These are phyloP conservation scores for Pyxicephalus adspersus DNA, from an alignment of 2,113 vertebrate species.

Conservation along the genomic window DNA sequence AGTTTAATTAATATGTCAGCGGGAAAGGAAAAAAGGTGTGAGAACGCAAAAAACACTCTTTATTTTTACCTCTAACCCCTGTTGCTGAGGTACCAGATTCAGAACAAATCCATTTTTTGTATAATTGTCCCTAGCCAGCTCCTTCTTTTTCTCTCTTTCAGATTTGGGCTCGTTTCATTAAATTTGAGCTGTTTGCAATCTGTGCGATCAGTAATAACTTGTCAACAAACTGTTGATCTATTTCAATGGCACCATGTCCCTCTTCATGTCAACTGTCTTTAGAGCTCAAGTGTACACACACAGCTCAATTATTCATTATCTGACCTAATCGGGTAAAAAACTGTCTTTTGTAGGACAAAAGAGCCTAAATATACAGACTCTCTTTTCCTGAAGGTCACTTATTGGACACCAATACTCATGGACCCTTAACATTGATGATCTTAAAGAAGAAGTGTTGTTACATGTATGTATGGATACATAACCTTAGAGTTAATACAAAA, in stretches of 20 bases:
- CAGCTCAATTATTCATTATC: constrained; percentile 51
- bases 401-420: too few species aligned
- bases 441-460: too few species aligned
- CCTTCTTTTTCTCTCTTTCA: constrained; percentile 12
- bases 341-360: not conserved
- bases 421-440: too few species aligned
- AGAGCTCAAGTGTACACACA: constrained; percentile 26
- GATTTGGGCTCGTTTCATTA: not conserved
- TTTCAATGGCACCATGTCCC: constrained; percentile 37
- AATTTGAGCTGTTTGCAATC: constrained; percentile 15
- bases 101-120: constrained; percentile 13
- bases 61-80: constrained; percentile 32
- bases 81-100: constrained; percentile 22
- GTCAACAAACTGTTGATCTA: constrained; percentile 37
- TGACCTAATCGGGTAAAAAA: constrained; percentile 50
- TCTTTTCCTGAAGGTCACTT: too few species aligned
- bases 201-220: constrained; percentile 34
- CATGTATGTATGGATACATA: too few species aligned
- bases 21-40: not conserved
- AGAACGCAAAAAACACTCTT: constrained; percentile 18
- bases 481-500: too few species aligned
- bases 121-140: not conserved
- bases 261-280: constrained; percentile 21
- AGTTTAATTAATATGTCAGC: constrained; percentile 20
- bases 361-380: too few species aligned